Percentiles rank a stretch among this genome's conserved stretches.
Conservation (phyloP, 2,113 vertebrate species). For the Oreochromis aureus region DNA sequence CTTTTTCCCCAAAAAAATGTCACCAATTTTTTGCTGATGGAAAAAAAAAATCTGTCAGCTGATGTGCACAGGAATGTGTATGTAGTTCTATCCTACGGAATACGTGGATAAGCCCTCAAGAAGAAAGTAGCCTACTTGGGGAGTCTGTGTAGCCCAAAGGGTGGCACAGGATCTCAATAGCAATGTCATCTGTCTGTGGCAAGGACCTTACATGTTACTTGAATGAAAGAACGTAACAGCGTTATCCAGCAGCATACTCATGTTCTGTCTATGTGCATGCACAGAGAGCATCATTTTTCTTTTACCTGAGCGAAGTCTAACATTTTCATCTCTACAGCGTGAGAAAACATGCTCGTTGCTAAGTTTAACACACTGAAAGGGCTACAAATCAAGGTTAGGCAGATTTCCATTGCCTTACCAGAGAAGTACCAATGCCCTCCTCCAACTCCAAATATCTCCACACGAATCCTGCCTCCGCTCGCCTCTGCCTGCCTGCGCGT, state of each 20-base stretch:
- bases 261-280: background rate
- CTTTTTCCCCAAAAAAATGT: background rate
- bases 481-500: background rate
- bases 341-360: background rate
- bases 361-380: background rate
- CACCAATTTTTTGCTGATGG: background rate
- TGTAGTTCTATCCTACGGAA: background rate
- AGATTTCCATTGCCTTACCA: slow-evolving; percentile 47
- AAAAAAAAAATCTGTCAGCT: background rate
- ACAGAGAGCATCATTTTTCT: background rate
- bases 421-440: slow-evolving; percentile 24
- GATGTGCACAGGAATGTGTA: background rate
- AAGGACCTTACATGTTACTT: background rate
- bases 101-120: background rate
- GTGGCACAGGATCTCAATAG: background rate
- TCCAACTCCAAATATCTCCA: slow-evolving; percentile 62
- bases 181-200: background rate
- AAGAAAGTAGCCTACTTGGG: background rate
- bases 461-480: slow-evolving; percentile 10
- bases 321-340: background rate
- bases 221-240: background rate
- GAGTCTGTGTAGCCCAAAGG: background rate
- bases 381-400: background rate
- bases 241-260: background rate
- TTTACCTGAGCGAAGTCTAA: background rate